Conservation (phyloP, 1,140 invertebrate genomes). For the Neelides sp. region DNA sequence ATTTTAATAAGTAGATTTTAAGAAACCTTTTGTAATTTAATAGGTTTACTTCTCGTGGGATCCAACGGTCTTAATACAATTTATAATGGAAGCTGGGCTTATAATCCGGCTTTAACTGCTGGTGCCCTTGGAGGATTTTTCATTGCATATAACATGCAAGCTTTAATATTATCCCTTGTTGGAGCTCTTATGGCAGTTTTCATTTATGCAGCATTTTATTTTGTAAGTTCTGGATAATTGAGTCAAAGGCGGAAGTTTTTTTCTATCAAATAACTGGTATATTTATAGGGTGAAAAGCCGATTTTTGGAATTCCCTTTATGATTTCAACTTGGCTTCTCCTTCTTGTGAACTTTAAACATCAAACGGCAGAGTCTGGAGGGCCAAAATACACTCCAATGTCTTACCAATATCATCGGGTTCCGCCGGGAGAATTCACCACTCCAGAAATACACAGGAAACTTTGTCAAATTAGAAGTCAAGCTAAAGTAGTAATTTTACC, state of each 20-base stretch:
- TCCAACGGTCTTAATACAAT: constrained; percentile 5
- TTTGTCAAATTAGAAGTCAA: too few species aligned
- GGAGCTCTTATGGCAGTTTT: constrained; percentile 14
- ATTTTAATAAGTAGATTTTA: background rate
- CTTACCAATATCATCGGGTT: constrained; percentile 5
- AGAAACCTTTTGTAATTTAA: background rate
- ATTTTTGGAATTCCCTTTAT: constrained; percentile 23
- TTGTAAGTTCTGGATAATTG: constrained; percentile 5
- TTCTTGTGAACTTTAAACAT: constrained; percentile 4
- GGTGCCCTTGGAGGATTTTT: constrained; percentile 19
- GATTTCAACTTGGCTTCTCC: constrained; percentile 15
- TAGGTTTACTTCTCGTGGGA: constrained; percentile 10
- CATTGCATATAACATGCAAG: constrained; percentile 10
- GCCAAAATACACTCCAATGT: background rate
- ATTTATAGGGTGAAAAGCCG: constrained; percentile 9
- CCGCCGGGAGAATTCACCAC: constrained; percentile 2
- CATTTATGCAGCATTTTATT: constrained; percentile 1
- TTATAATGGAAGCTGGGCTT: constrained; percentile 20
- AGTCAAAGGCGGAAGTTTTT: background rate
- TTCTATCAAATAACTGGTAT: constrained; percentile 1
- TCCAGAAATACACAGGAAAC: constrained; percentile 12
- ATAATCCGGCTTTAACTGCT: constrained; percentile 19
- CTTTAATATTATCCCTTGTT: constrained; percentile 7
- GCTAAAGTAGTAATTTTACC: too few species aligned
- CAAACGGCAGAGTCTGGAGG: background rate